A percentile compares a stretch with the other conserved stretches of the same genome.
These are phyloP conservation scores for Hermaeophaga mercurialis DNA, from an alignment of 2,888 invertebrate genomes.

Conservation along the genomic window DNA sequence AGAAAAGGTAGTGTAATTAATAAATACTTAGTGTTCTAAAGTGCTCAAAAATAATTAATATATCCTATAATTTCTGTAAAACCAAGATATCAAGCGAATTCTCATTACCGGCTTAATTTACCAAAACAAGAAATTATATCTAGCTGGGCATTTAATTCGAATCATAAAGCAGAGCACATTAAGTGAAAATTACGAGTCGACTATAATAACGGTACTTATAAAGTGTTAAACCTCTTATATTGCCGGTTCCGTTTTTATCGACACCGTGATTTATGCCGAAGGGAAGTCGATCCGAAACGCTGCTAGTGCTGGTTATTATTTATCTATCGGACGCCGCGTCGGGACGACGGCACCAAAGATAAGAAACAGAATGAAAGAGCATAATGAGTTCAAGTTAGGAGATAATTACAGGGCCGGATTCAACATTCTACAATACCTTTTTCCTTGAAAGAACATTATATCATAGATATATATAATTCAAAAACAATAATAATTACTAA, in stretches of 20 bases:
- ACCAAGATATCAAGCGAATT: slow-evolving; percentile 20
- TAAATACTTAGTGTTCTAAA: too few species aligned
- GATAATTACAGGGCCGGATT: background rate
- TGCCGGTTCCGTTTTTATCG: slow-evolving; percentile 39
- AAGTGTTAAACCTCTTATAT: slow-evolving; percentile 37
- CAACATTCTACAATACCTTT: too few species aligned
- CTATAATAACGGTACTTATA: slow-evolving; percentile 35
- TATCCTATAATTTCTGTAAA: too few species aligned
- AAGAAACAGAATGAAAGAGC: slow-evolving; percentile 24
- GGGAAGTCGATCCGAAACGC: slow-evolving; percentile 36
- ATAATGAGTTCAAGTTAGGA: slow-evolving; percentile 24
- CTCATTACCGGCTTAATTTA: slow-evolving; percentile 34
- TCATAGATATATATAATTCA: too few species aligned
- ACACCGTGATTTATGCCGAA: slow-evolving; percentile 37
- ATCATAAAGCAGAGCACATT: slow-evolving; percentile 35
- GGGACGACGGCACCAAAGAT: slow-evolving; percentile 17
- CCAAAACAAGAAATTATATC: slow-evolving; percentile 35
- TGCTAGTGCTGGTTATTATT: slow-evolving; percentile 31
- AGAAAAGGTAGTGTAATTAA: too few species aligned
- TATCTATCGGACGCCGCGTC: slow-evolving; percentile 29
- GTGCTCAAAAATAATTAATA: too few species aligned
- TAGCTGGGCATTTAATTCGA: slow-evolving; percentile 30
- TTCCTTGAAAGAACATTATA: too few species aligned
- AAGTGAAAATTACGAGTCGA: slow-evolving; percentile 35
- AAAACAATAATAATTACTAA: too few species aligned